Percentiles rank a stretch among this genome's conserved stretches.
Evolutionary conservation across 2,888 invertebrate genomes (phyloP).

Genomic region (Nemotelus nigrinus): DNA sequence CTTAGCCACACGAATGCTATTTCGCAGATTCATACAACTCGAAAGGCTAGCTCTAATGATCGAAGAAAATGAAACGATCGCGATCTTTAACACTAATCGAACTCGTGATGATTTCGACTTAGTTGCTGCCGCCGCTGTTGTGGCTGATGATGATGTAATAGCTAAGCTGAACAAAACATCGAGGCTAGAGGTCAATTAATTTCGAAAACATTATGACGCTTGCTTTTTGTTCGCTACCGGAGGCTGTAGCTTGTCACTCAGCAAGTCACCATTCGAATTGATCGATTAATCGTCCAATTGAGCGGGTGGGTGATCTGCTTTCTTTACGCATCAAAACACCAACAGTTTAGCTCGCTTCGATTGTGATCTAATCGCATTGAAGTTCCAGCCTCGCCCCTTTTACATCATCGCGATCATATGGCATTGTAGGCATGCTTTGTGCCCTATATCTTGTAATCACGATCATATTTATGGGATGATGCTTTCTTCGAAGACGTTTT

Average conservation of each 20-base stretch:
- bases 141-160: neutral
- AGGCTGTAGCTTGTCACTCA: neutral
- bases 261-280: neutral
- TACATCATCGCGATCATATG: neutral
- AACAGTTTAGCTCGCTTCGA: neutral
- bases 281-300: neutral
- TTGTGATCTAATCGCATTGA: neutral
- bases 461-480: neutral
- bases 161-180: neutral
- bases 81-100: too few species aligned
- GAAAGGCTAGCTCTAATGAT: too few species aligned
- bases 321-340: too few species aligned
- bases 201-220: neutral
- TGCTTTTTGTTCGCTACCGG: neutral
- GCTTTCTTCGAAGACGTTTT: neutral
- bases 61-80: too few species aligned
- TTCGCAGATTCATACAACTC: too few species aligned
- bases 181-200: slow-evolving; percentile 18
- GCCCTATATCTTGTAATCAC: too few species aligned
- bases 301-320: neutral
- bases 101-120: too few species aligned
- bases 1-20: too few species aligned
- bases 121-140: too few species aligned
- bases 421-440: neutral
- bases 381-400: neutral